Evolutionary conservation across 2,888 invertebrate genomes (phyloP).

Genomic region (Drosophila monieri): DNA sequence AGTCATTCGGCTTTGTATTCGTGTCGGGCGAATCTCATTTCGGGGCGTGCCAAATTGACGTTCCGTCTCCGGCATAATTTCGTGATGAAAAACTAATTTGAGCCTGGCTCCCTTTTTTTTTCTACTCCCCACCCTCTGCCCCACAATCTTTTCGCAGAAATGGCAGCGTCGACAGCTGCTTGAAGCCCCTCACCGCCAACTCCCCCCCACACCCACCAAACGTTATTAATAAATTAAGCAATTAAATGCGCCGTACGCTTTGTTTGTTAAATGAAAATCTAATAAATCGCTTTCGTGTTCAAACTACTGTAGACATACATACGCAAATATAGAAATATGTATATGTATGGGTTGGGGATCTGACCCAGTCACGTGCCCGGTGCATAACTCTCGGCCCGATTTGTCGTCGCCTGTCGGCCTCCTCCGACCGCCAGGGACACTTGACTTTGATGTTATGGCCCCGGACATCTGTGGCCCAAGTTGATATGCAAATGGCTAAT

Average conservation of each 20-base stretch:
- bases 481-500: slow-evolving; percentile 46
- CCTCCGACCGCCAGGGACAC: slow-evolving; percentile 28
- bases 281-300: slow-evolving; percentile 59
- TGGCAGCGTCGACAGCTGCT: slow-evolving; percentile 55
- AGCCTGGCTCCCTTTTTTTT: slow-evolving; percentile 15
- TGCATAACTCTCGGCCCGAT: slow-evolving; percentile 61
- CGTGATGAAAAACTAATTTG: slow-evolving; percentile 69
- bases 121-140: background rate
- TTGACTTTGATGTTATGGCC: slow-evolving; percentile 48
- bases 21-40: slow-evolving; percentile 42
- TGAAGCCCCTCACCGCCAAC: background rate
- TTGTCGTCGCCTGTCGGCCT: slow-evolving; percentile 10
- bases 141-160: background rate
- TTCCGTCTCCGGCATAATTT: slow-evolving; percentile 55
- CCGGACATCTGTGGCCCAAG: slow-evolving; percentile 43
- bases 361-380: slow-evolving; percentile 69
- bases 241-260: slow-evolving; percentile 68
- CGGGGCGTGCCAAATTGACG: slow-evolving; percentile 47
- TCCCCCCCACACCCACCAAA: slow-evolving; percentile 24
- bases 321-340: background rate
- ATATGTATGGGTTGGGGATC: background rate
- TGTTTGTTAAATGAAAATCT: slow-evolving; percentile 74
- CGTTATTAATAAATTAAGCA: slow-evolving; percentile 78
- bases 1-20: slow-evolving; percentile 50
- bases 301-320: slow-evolving; percentile 8